Conservation (phyloP, 2,888 invertebrate species). For the Melieria picta region DNA sequence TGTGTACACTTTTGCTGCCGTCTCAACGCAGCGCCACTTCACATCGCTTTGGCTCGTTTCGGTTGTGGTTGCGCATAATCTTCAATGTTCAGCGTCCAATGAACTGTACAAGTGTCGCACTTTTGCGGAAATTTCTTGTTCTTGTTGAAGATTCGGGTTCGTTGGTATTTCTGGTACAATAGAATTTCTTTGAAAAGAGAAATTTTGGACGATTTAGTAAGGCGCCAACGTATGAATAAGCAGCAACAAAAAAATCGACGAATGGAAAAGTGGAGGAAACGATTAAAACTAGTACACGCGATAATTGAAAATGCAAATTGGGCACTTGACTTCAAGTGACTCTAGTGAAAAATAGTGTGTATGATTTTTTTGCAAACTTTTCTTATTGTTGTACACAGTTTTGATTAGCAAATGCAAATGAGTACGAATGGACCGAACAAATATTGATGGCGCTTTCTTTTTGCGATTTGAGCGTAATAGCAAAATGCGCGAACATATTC, state of each 20-base stretch:
- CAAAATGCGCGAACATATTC: too few species aligned
- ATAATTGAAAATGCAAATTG: constrained; percentile 39
- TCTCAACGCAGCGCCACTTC: too few species aligned
- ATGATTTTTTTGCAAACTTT: neutral
- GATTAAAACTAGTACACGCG: constrained; percentile 34
- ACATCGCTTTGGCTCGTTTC: too few species aligned
- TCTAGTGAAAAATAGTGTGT: neutral
- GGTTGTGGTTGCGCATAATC: too few species aligned
- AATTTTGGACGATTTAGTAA: constrained; percentile 13
- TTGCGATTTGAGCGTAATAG: too few species aligned
- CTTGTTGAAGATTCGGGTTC: too few species aligned
- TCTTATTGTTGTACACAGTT: neutral
- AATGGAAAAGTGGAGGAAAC: constrained; percentile 18
- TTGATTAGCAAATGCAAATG: constrained; percentile 5
- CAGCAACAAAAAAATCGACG: neutral
- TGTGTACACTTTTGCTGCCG: too few species aligned
- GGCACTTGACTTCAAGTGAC: constrained; percentile 27
- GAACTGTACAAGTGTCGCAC: constrained; percentile 5
- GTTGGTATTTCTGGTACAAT: constrained; percentile 2
- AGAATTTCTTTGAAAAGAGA: constrained; percentile 35
- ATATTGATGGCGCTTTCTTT: too few species aligned
- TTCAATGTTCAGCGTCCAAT: constrained; percentile 11
- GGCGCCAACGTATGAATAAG: neutral
- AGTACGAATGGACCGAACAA: too few species aligned
- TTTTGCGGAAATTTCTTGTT: too few species aligned